Percentiles rank a stretch among this genome's conserved stretches.
Conservation (phyloP, 2,113 vertebrate species). For the Zootoca vivipara region DNA sequence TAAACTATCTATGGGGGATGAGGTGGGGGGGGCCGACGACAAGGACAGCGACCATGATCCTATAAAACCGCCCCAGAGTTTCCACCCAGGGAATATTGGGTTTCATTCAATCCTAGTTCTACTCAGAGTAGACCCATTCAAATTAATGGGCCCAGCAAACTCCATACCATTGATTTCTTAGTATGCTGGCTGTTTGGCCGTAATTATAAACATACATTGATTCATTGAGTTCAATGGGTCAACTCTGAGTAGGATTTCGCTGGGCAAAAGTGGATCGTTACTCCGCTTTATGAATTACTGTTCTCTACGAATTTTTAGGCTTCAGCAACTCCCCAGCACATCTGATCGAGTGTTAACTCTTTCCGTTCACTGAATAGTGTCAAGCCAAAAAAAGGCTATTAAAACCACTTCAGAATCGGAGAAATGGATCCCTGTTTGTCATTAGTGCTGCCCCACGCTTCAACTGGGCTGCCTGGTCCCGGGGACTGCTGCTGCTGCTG, state of each 20-base stretch:
- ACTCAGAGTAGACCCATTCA: too few species aligned
- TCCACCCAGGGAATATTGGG: not conserved
- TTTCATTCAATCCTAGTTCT: too few species aligned
- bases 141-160: too few species aligned
- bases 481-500: slow-evolving; percentile 27
- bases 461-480: not conserved
- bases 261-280: too few species aligned
- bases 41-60: not conserved
- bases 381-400: slow-evolving; percentile 41
- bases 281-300: not conserved
- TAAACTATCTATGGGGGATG: not conserved
- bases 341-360: slow-evolving; percentile 26
- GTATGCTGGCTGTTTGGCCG: too few species aligned
- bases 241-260: too few species aligned
- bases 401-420: slow-evolving; percentile 56
- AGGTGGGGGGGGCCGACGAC: not conserved
- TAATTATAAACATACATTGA: too few species aligned
- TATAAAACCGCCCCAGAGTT: not conserved
- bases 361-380: slow-evolving; percentile 34
- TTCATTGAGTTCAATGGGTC: too few species aligned
- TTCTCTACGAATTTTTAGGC: not conserved
- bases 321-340: not conserved
- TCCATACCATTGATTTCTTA: too few species aligned
- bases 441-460: slow-evolving; percentile 13
- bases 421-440: slow-evolving; percentile 55